These are phyloP conservation scores for Drosophila bocki DNA, from an alignment of 1,140 invertebrate species.

Conservation along the genomic window DNA sequence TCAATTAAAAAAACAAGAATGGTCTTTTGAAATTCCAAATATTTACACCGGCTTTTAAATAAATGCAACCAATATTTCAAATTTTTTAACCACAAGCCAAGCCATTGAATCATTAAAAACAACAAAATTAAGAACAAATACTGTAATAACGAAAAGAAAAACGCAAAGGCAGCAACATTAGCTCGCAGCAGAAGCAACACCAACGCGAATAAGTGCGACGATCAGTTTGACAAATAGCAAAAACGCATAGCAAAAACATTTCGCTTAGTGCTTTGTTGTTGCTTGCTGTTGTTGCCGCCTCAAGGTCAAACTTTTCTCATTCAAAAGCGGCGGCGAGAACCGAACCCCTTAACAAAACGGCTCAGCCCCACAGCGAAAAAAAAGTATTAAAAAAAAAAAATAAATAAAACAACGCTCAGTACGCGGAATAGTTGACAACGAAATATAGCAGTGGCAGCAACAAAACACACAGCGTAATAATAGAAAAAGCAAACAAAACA, in stretches of 20 bases:
- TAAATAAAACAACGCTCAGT: constrained; percentile 49
- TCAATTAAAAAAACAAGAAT: not conserved
- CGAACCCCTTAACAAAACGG: constrained; percentile 62
- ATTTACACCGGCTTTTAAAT: not conserved
- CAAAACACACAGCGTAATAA: constrained; percentile 37
- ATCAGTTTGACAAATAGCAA: constrained; percentile 41
- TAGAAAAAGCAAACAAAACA: constrained; percentile 66
- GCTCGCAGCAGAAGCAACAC: not conserved
- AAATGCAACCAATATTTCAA: constrained; percentile 10
- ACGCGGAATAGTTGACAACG: constrained; percentile 78
- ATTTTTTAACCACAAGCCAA: constrained; percentile 1
- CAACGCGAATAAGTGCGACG: constrained; percentile 20
- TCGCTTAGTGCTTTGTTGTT: constrained; percentile 47
- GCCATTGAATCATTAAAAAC: constrained; percentile 1
- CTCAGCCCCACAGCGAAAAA: constrained; percentile 45
- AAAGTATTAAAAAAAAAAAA: constrained; percentile 3
- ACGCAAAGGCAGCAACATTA: not conserved
- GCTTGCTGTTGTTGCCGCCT: constrained; percentile 41
- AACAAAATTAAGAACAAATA: constrained; percentile 3
- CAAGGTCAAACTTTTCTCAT: constrained; percentile 84
- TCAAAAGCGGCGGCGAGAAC: constrained; percentile 53
- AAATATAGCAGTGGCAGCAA: constrained; percentile 21
- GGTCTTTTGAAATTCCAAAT: not conserved
- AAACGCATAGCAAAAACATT: constrained; percentile 59
- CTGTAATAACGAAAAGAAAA: constrained; percentile 4